Percentiles rank a stretch among this genome's conserved stretches.
Evolutionary conservation across 2,888 invertebrate species (phyloP).

Genomic region (Hedya salicella): DNA sequence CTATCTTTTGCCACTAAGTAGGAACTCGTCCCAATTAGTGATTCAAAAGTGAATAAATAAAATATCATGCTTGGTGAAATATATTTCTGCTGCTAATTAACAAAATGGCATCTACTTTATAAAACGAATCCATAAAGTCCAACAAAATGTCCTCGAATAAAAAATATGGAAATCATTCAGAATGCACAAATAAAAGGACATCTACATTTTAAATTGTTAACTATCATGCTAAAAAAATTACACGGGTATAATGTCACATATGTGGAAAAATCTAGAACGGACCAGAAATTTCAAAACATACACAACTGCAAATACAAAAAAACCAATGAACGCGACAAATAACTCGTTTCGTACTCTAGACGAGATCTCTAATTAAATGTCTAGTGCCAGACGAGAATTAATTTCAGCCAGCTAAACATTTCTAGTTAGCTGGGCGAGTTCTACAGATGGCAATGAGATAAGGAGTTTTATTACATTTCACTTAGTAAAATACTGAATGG

Average conservation of each 20-base stretch:
- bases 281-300: constrained; percentile 14
- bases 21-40: no score
- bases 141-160: neutral
- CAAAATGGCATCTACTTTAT: no score
- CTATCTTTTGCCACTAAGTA: no score
- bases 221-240: neutral
- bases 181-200: no score
- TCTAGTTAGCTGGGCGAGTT: constrained; percentile 23
- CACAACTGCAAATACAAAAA: neutral
- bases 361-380: constrained; percentile 32
- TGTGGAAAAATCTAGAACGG: neutral
- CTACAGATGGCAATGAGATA: constrained; percentile 17
- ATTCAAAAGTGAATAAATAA: no score
- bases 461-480: constrained; percentile 20
- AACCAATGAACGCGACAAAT: constrained; percentile 25
- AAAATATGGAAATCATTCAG: neutral
- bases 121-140: no score
- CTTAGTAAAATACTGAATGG: neutral
- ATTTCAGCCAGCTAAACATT: constrained; percentile 29
- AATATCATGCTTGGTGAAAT: no score
- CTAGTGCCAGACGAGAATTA: constrained; percentile 26
- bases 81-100: no score
- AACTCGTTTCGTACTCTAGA: constrained; percentile 19
- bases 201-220: neutral
- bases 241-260: neutral